Base-by-base conservation (phyloP, 2,888 invertebrate species). In the Drosophila barbarae region DNA sequence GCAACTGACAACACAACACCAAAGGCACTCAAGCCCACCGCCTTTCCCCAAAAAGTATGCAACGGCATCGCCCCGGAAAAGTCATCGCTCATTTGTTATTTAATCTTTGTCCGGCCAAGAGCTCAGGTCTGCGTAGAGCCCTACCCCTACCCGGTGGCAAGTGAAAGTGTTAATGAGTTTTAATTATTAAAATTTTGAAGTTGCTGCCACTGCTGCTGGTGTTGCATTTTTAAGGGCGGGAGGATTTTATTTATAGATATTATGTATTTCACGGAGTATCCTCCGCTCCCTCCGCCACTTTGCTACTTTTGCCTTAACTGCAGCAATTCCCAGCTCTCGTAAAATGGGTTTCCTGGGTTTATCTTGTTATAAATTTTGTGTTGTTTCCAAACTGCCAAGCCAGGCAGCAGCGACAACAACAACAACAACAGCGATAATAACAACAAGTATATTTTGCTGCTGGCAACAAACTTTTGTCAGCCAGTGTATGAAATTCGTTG, bases 21-120 rank as follows among this genome's bases (percentile, higher is more conserved):
- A 10, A 35, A 35, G 41, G 26, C 21, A n/a, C n/a, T 21, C n/a
- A 21, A 41, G 30, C 51, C 64, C 60, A 36, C 61, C 58, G 39
- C 36, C 30, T 0, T 34, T 23, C 65, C 52, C 46, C 51, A 23
- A 71, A 74, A 76, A 82, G 73, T 71, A 65, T 73, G 77, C 77
- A 67, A 41, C 47, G 51, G 13, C 30, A 23, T 8, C 23, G 34
- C 32, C 51, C 42, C 23, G 60, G 30, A 63, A 80, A 74, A 85
- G 84, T 71, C 81, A 85, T 85, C 69, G 77, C 85, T 85, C 79
- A 80, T 80, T 84, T 81, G 85, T 74, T 85, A 80, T 80, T 84
- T 84, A 84, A 74, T 85, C 84, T 67, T 74, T 65, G 81, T 66
- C 78, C 85, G 68, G 81, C 60, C 41, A 50, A 52, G 47, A 49